These are phyloP conservation scores for Drosophila ficusphila DNA, from an alignment of 1,140 invertebrate species.

Conservation along the genomic window DNA sequence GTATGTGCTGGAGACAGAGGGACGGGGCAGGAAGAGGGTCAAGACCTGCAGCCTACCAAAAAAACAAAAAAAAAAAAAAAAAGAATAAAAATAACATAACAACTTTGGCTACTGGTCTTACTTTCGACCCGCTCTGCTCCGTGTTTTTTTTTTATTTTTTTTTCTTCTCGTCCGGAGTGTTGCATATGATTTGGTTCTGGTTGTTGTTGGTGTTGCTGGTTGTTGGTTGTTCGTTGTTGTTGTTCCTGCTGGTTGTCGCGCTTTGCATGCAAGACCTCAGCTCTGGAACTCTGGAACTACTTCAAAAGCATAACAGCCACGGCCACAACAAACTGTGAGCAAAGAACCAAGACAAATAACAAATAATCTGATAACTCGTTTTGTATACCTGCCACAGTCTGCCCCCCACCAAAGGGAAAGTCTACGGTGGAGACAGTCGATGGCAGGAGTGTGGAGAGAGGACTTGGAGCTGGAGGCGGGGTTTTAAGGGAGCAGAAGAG, in stretches of 20 bases:
- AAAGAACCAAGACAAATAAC: slow-evolving; percentile 73
- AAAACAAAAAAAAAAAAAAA: slow-evolving; percentile 9
- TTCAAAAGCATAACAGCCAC: slow-evolving; percentile 65
- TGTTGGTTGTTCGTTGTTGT: slow-evolving; percentile 32
- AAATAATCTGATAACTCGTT: slow-evolving; percentile 83
- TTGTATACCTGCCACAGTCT: slow-evolving; percentile 69
- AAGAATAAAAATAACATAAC: slow-evolving; percentile 40
- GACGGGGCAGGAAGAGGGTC: slow-evolving; percentile 47
- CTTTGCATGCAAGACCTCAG: slow-evolving; percentile 75
- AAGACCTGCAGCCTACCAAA: slow-evolving; percentile 50
- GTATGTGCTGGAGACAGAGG: slow-evolving; percentile 6
- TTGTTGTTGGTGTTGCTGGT: slow-evolving; percentile 26
- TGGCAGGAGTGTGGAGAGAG: not conserved
- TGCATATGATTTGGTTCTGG: slow-evolving; percentile 64
- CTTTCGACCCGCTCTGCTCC: slow-evolving; percentile 28
- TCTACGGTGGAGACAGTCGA: slow-evolving; percentile 50
- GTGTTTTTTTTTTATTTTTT: slow-evolving; percentile 6
- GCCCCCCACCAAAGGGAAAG: slow-evolving; percentile 67
- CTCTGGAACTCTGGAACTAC: slow-evolving; percentile 62
- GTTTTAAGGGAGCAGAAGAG: not conserved
- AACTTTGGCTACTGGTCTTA: slow-evolving; percentile 79
- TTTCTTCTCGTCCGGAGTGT: slow-evolving; percentile 59
- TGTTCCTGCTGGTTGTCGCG: slow-evolving; percentile 59
- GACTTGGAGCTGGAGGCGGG: not conserved
- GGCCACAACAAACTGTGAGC: slow-evolving; percentile 31